These are phyloP conservation scores for Formicarius rufipectus DNA, from an alignment of 2,113 vertebrate species.

Conservation along the genomic window DNA sequence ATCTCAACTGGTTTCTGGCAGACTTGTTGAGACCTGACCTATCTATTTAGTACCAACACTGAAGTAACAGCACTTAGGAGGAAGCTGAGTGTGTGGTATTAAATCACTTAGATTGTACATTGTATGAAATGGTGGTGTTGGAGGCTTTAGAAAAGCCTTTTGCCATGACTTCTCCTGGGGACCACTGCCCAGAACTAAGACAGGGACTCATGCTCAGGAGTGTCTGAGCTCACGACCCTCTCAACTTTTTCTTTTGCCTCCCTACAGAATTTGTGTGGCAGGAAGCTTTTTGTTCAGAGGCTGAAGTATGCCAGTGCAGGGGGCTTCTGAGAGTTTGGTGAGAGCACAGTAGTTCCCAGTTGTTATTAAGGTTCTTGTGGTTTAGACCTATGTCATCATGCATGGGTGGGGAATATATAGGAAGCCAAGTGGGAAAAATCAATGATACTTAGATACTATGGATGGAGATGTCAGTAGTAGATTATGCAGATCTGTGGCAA, in stretches of 20 bases:
- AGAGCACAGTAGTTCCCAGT: background rate
- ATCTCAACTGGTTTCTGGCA: background rate
- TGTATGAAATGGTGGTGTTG: background rate
- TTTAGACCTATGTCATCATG: fast-evolving
- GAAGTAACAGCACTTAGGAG: background rate
- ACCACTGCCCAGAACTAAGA: background rate
- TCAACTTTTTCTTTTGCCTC: background rate
- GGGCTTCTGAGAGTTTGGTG: background rate
- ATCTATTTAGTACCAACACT: background rate
- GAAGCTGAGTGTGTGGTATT: background rate
- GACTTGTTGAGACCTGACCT: background rate
- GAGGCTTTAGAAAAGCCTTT: background rate
- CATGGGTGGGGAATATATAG: background rate
- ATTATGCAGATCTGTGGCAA: background rate
- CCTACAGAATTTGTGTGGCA: background rate
- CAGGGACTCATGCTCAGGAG: fast-evolving
- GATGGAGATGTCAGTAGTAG: background rate
- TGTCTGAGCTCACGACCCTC: background rate
- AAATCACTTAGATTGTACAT: background rate
- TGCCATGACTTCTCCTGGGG: background rate
- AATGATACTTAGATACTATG: background rate
- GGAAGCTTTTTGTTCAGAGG: background rate
- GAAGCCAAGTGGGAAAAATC: background rate
- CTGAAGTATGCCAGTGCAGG: background rate
- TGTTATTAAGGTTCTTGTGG: background rate